phyloP scores from a whole-genome alignment of 2,888 invertebrate genomes.

The Melanostoma scalare region DNA sequence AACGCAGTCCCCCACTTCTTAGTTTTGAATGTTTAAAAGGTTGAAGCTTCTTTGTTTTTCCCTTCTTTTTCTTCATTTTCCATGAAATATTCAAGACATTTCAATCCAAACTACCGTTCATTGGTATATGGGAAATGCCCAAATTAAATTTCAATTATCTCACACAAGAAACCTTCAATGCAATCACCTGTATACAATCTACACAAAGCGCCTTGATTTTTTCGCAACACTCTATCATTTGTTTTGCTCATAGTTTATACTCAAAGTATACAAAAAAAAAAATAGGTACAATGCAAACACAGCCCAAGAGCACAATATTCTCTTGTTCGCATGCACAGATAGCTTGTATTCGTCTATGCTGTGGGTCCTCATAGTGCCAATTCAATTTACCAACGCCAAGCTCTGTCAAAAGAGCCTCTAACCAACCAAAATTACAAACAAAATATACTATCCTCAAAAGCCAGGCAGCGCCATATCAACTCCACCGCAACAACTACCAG shows the following conservation, averaged over 20 bases:
- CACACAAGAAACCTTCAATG: constrained; percentile 23
- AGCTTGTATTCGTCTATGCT: constrained; percentile 49
- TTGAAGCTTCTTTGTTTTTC: background rate
- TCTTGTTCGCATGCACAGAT: constrained; percentile 60
- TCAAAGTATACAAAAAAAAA: constrained; percentile 11
- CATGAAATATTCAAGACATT: constrained; percentile 29
- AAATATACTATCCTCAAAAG: constrained; percentile 31
- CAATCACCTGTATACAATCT: constrained; percentile 66
- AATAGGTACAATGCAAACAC: constrained; percentile 43
- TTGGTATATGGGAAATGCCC: constrained; percentile 5
- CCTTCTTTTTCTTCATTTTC: background rate
- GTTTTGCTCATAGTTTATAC: constrained; percentile 26
- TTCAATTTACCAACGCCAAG: constrained; percentile 58
- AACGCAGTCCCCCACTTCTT: too few species aligned
- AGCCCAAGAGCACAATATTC: constrained; percentile 36
- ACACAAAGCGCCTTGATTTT: constrained; percentile 57
- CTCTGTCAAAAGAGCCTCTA: constrained; percentile 55
- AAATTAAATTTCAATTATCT: constrained; percentile 69
- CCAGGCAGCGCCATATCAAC: constrained; percentile 24
- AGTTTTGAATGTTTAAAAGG: too few species aligned
- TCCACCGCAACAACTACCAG: constrained; percentile 18
- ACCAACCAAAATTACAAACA: constrained; percentile 31
- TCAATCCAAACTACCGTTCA: background rate
- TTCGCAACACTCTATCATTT: constrained; percentile 71
- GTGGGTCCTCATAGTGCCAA: constrained; percentile 47